A percentile compares a stretch with the other conserved stretches of the same genome.
Evolutionary conservation across 2,797 vertebrate species (phyloP).

Genomic region (Falco peregrinus): DNA sequence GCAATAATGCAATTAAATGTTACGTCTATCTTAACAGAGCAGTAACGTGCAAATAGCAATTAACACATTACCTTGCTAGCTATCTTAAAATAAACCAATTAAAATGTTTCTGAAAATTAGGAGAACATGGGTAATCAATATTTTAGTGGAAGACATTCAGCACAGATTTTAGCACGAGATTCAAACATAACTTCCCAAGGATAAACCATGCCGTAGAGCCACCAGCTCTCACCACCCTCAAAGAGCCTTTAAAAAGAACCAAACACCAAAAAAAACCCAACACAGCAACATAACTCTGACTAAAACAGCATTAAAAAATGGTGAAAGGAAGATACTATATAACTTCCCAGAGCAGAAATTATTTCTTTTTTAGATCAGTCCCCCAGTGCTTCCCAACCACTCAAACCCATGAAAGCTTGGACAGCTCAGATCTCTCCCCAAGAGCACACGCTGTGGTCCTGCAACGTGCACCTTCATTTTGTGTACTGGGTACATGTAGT

Average conservation of each 20-base stretch:
- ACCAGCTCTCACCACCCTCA: background rate
- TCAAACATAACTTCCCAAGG: background rate
- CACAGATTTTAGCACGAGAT: background rate
- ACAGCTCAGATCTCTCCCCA: background rate
- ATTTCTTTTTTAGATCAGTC: background rate
- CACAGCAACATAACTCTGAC: background rate
- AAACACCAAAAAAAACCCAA: background rate
- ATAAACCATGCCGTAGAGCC: background rate
- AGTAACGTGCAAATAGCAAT: background rate
- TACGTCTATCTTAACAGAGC: background rate
- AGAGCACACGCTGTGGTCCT: fast-evolving
- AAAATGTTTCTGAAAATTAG: background rate
- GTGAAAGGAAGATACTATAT: background rate
- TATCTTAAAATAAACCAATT: background rate
- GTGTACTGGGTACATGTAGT: background rate
- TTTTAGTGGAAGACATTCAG: background rate
- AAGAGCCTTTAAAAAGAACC: background rate
- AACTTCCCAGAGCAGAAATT: background rate
- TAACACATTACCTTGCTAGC: background rate
- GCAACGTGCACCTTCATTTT: background rate
- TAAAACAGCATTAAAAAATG: background rate
- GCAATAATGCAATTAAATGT: background rate
- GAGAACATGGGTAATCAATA: background rate
- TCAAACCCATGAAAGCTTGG: background rate
- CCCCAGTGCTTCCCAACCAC: background rate